Base-by-base conservation (phyloP, 2,888 invertebrate genomes). In the Lithophane semibrunnea region DNA sequence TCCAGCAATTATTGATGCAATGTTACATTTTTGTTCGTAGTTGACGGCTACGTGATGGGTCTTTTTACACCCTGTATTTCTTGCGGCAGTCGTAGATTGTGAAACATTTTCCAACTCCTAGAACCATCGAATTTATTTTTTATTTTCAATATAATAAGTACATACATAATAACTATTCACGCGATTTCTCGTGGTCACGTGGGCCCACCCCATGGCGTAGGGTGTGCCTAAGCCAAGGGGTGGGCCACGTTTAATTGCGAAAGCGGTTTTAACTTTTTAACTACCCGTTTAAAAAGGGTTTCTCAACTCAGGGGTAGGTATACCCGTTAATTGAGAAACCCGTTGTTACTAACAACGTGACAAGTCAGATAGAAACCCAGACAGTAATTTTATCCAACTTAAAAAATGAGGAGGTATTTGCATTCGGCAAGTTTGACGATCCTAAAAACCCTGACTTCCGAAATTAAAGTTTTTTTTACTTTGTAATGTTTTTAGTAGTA, bases 191-290 rank as follows among this genome's bases (percentile, higher is more conserved):
- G 58, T 68, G 64, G 52, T 21, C 52, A 37, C 44, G 37, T 64
- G 42, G n/a, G 12, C 18, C 47, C 47, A 42, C 29, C 47, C 49
- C 8, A n/a, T 44, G 3, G 13, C 1, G 7, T n/a, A 29, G 21
- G n/a, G n/a, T n/a, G n/a, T n/a, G n/a, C n/a, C n/a, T n/a, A n/a
- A n/a, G n/a, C n/a, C n/a, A n/a, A n/a, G n/a, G 63, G 54, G 47
- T 56, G 4, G 7, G 21, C 1, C 60, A 73, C 47, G 47, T 67
- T 66, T 54, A 8, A 16, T 80, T 73, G 29, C n/a, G 60, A 56
- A 42, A 71, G n/a, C 21, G 18, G 44, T 61, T 56, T 29, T 9
- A 13, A 67, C 3, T 42, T 37, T 29, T 13, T 7, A 29, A 8
- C 8, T 2, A 37, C 16, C 49, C n/a, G 9, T 18, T 67, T 58